Conservation (phyloP, 2,888 invertebrate species). For the Hyalella azteca region DNA sequence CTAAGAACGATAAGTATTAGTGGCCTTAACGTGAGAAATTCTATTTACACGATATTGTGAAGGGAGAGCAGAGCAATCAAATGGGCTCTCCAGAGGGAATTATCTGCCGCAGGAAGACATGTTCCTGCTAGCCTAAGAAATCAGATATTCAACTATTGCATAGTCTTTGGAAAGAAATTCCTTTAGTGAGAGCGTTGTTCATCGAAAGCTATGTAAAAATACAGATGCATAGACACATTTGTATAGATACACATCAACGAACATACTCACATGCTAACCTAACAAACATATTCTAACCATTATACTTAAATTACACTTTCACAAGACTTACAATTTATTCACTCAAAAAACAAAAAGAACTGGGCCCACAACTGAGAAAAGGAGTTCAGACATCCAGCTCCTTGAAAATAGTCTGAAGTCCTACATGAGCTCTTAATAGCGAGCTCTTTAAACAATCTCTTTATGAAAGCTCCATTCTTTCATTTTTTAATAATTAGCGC, state of each 20-base stretch:
- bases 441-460: too few relatives aligned
- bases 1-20: slow-evolving; percentile 45
- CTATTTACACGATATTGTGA: slow-evolving; percentile 33
- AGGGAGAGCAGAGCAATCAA: slow-evolving; percentile 41
- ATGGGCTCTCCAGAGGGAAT: slow-evolving; percentile 28
- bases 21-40: slow-evolving; percentile 39
- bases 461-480: not conserved
- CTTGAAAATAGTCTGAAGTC: too few relatives aligned
- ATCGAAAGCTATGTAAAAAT: slow-evolving; percentile 16
- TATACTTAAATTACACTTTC: slow-evolving; percentile 23
- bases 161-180: slow-evolving; percentile 39
- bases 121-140: slow-evolving; percentile 16
- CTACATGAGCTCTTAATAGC: too few relatives aligned
- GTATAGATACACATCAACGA: slow-evolving; percentile 21
- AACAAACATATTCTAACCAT: slow-evolving; percentile 28
- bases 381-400: not conserved
- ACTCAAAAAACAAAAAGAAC: not conserved
- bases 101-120: slow-evolving; percentile 19
- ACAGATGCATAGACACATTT: slow-evolving; percentile 23
- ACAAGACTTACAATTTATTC: not conserved
- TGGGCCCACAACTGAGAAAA: not conserved
- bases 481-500: not conserved
- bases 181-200: slow-evolving; percentile 7
- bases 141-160: slow-evolving; percentile 35
- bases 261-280: not conserved